Base-by-base conservation (phyloP, 2,113 vertebrate genomes). In the Rhinichthys klamathensis region DNA sequence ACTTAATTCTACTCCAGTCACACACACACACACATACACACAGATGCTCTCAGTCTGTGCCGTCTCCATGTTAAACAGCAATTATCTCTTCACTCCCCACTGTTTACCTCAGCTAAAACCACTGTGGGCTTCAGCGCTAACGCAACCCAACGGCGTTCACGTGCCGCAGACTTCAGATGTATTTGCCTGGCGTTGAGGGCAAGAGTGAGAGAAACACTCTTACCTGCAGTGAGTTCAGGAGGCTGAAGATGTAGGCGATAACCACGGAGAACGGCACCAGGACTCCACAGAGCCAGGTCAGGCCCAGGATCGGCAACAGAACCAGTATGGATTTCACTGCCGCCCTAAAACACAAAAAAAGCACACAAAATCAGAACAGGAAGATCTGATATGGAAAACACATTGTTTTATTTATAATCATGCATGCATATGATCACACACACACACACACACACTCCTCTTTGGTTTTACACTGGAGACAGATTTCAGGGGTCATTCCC, bases 181-280 rank as follows among this genome's bases (percentile, higher is more conserved):
- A 21, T 56, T 56, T 21, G 54, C 18, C 54, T 56, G 54, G 54
- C 7, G n/a, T 21, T 21, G 18, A 18, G 38, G 41, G 35, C 41
- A 15, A 58, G 38, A n/a, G 69, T 67, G 12, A 38, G 60, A 65
- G 82, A 61, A 21, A 75, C n/a, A 78, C n/a, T 78, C 88, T 82
- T 87, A 95, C 95, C 94, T 95, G 94, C 67, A 95, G 88, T 23
- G 95, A 95, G 91, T 95, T 96, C 86, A 96, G 94, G 69, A 95
- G 76, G 84, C 95, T 91, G 85, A 96, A 96, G 91, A 95, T 88
- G 83, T 96, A 95, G 12, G 95, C 95, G 90, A 96, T 94, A 58
- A 92, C 91, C 15, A 93, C 93, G 67, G 94, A 95, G 87, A 96
- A 93, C 38, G 94, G 94, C 25, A 96, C 94, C 85, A 95, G 88